These are phyloP conservation scores for Auanema freiburgensis DNA, from an alignment of 2,888 invertebrate genomes.

Conservation along the genomic window DNA sequence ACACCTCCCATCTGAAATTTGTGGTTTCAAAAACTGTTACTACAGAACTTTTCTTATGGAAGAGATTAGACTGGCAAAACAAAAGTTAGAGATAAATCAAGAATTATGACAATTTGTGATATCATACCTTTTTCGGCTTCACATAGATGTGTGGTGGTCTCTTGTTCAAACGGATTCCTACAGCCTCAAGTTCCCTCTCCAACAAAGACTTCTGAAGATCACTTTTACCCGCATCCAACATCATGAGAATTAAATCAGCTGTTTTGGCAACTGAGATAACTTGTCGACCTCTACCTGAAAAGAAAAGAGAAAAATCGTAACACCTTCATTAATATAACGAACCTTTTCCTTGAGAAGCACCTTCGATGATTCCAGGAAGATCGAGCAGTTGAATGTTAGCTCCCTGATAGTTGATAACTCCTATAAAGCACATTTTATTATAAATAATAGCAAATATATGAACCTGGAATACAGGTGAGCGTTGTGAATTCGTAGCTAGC, in stretches of 20 bases:
- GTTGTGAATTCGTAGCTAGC: conserved; percentile 99
- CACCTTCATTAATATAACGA: not conserved
- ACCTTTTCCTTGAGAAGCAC: conserved; percentile 80
- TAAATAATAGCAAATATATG: too few relatives aligned
- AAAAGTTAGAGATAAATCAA: not conserved
- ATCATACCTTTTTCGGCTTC: conserved; percentile 73
- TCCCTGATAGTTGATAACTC: conserved; percentile 91
- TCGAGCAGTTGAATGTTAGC: conserved; percentile 97
- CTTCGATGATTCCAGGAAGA: conserved; percentile 98
- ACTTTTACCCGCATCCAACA: conserved; percentile 97
- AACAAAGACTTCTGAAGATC: conserved; percentile 81
- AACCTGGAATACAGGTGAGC: conserved; percentile 95
- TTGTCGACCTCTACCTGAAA: conserved; percentile 67
- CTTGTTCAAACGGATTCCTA: conserved; percentile 94
- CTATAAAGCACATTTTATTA: conserved; percentile 68
- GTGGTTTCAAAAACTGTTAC: not conserved
- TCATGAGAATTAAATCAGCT: conserved; percentile 95
- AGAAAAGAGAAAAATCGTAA: not conserved
- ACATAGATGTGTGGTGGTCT: conserved; percentile 95
- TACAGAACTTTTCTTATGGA: too few relatives aligned
- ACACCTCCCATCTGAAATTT: conserved; percentile 75
- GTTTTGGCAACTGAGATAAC: conserved; percentile 98
- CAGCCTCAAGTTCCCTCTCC: conserved; percentile 92
- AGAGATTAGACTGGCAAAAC: not conserved
- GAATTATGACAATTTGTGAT: conserved; percentile 3